Evolutionary conservation across 2,797 vertebrate species (phyloP).

Genomic region (Liasis olivaceus): DNA sequence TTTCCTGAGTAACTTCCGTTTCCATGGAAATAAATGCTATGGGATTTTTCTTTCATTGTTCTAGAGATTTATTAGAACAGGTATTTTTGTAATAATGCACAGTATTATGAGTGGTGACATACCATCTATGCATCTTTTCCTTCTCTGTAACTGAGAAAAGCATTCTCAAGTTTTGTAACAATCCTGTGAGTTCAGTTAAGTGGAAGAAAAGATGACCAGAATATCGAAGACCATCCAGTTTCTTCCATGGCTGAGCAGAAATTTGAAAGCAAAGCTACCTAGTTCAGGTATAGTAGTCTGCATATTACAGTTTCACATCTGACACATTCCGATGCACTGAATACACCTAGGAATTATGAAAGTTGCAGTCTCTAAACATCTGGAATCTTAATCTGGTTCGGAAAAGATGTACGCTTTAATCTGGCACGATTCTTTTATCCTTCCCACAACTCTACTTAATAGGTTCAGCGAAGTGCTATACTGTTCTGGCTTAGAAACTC

Average conservation of each 20-base stretch:
- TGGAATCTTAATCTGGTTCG: neutral
- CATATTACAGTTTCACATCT: neutral
- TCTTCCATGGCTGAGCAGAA: neutral
- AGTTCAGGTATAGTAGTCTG: neutral
- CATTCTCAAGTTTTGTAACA: neutral
- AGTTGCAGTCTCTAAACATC: neutral
- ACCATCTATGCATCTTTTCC: conserved; percentile 17
- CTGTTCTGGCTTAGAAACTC: neutral
- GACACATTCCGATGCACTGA: neutral
- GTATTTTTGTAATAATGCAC: conserved; percentile 20
- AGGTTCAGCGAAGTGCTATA: neutral
- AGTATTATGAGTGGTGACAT: conserved; percentile 27
- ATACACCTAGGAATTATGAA: neutral
- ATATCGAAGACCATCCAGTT: neutral
- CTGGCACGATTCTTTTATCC: neutral
- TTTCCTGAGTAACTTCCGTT: conserved; percentile 60
- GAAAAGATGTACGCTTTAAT: neutral
- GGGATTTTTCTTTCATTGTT: neutral
- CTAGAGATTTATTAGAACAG: conserved; percentile 50
- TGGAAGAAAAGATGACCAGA: neutral
- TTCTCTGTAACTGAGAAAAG: neutral
- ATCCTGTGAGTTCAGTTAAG: neutral
- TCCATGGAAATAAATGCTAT: conserved; percentile 64
- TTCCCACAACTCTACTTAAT: neutral
- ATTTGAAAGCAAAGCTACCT: neutral